phyloP scores from a whole-genome alignment of 2,113 vertebrate genomes.

The Zapus hudsonius region DNA sequence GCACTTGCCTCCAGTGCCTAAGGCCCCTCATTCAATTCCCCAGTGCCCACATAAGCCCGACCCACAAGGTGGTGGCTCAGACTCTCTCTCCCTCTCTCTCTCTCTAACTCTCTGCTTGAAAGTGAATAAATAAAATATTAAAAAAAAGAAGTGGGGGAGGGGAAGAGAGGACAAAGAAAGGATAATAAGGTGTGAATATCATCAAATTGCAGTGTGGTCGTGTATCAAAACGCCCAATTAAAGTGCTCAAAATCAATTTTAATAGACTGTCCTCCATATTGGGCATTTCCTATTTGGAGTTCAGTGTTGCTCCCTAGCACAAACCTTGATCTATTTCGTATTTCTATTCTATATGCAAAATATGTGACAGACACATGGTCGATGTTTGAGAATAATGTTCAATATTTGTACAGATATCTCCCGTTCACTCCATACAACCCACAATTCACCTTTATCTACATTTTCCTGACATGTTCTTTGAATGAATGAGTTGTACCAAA shows the following conservation, averaged over 20 bases:
- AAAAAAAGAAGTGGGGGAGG: too few relatives aligned
- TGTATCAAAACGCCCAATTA: too few relatives aligned
- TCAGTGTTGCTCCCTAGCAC: neutral
- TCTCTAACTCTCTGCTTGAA: too few relatives aligned
- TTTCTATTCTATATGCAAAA: neutral
- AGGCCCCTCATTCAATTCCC: too few relatives aligned
- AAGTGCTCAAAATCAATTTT: neutral
- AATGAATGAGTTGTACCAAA: neutral
- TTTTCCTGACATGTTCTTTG: neutral
- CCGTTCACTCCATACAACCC: neutral
- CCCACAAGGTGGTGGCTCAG: too few relatives aligned
- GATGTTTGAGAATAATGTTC: neutral
- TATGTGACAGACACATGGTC: neutral
- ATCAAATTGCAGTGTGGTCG: too few relatives aligned
- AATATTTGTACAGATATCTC: neutral
- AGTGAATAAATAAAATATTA: too few relatives aligned
- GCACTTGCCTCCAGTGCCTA: too few relatives aligned
- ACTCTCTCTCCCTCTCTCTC: too few relatives aligned
- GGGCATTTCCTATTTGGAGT: neutral
- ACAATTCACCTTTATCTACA: neutral
- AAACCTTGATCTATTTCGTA: neutral
- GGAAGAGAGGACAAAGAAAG: too few relatives aligned
- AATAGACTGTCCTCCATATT: neutral
- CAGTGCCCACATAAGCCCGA: too few relatives aligned
- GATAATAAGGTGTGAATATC: too few relatives aligned